phyloP scores from a whole-genome alignment of 2,888 invertebrate genomes.

The Ligdia adustata region DNA sequence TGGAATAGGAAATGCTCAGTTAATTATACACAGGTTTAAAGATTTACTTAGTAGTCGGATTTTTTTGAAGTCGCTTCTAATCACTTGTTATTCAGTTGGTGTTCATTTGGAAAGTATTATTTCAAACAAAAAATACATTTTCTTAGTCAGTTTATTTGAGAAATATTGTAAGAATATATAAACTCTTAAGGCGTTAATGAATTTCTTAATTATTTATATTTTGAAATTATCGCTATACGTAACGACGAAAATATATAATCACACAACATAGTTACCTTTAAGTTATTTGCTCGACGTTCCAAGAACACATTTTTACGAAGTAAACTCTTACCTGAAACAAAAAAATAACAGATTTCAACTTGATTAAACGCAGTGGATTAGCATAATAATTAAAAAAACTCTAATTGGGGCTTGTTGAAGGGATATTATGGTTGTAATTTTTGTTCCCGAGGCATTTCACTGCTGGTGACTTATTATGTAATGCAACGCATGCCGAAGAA shows the following conservation, averaged over 20 bases:
- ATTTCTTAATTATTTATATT: too few species aligned
- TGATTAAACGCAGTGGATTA: slow-evolving; percentile 41
- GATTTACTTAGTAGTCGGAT: too few species aligned
- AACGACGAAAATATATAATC: slow-evolving; percentile 34
- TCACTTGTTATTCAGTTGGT: too few species aligned
- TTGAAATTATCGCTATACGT: too few species aligned
- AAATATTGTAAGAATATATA: too few species aligned
- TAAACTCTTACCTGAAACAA: slow-evolving; percentile 75
- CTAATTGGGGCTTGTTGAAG: slow-evolving; percentile 23
- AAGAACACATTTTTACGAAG: slow-evolving; percentile 67
- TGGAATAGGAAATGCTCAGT: too few species aligned
- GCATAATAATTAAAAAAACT: slow-evolving; percentile 40
- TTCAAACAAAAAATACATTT: too few species aligned
- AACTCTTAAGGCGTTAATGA: too few species aligned
- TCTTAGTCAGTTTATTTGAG: too few species aligned
- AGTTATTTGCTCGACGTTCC: slow-evolving; percentile 65
- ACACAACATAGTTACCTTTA: slow-evolving; percentile 54
- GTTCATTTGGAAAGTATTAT: too few species aligned
- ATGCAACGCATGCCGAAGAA: slow-evolving; percentile 25
- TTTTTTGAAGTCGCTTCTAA: too few species aligned
- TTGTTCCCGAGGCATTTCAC: slow-evolving; percentile 17
- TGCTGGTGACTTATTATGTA: slow-evolving; percentile 17
- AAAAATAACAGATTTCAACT: slow-evolving; percentile 39
- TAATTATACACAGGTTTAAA: too few species aligned
- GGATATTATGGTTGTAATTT: slow-evolving; percentile 37